Percentiles rank a stretch among this genome's conserved stretches.
These are phyloP conservation scores for Coilia nasus DNA, from an alignment of 2,797 vertebrate species.

Conservation along the genomic window DNA sequence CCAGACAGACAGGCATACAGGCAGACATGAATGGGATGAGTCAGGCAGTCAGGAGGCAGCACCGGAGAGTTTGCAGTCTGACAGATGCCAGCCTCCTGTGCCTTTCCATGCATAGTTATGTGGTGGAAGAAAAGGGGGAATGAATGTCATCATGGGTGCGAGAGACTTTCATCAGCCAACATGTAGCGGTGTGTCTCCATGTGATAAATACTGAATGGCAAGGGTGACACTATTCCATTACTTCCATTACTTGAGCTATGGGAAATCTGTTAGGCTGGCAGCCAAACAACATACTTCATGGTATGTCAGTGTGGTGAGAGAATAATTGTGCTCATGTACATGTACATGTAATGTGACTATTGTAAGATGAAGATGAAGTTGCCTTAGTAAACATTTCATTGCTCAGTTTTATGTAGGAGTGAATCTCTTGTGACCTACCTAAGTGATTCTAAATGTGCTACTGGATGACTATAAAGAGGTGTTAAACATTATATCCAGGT, in stretches of 20 bases:
- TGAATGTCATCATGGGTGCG: neutral
- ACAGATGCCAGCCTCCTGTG: neutral
- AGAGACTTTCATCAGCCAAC: neutral
- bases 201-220: neutral
- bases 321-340: neutral
- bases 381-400: neutral
- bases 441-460: neutral
- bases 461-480: neutral
- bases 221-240: neutral
- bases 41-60: neutral
- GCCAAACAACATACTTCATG: neutral
- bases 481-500: no score
- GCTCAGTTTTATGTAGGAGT: neutral
- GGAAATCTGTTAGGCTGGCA: neutral
- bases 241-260: neutral
- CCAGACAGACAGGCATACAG: neutral
- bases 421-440: neutral
- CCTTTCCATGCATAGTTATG: neutral
- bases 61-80: neutral
- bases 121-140: neutral
- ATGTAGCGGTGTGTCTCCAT: neutral
- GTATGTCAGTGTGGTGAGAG: neutral
- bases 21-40: neutral
- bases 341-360: neutral
- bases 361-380: neutral